Evolutionary conservation across 2,797 vertebrate species (phyloP), one percentile per base, ranked within the genome.

Genomic region (Acestrorhynchus altus): DNA sequence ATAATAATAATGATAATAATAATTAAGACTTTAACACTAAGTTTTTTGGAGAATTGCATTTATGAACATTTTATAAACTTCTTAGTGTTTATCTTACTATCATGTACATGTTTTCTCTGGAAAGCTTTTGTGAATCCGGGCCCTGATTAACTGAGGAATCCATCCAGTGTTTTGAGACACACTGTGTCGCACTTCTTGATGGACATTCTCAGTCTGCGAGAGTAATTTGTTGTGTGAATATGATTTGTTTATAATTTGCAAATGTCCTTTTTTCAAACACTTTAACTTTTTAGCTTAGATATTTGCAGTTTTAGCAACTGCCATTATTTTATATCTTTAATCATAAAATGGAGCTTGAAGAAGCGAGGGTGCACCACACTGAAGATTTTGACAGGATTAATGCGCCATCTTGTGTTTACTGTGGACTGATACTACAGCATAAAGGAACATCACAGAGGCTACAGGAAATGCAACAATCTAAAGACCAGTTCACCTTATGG

Each of bases 371-470:
- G 4, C 54, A 28, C 22, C 54, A 28, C 11, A 26, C 54, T 15
- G 22, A 7, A 8, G 24, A 15, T 57, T 28, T 56, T 12, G 4
- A 12, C 3, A 56, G 9, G 52, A 9, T 54, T 56, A 26, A 24
- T 24, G 52, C 22, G 10, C 52, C 52, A 56, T 24, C 52, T 56
- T 57, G 54, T 57, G 49, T 51, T 51, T 20, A 51, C 49, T 51
- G 49, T 51, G 9, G n/a, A 51, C 49, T 51, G 54, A 15, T 28
- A 57, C 26, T 57, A 57, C 54, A 28, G 54, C 24, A 16, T 8
- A 57, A 57, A 57, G 54, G 54, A 57, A 57, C 54, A 57, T 57
- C 54, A 57, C 54, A 15, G 54, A 57, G 24, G 16, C 46, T 49
- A 18, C 46, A 49, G 18, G 24, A 57, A 26, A 57, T 57, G 46